Evolutionary conservation across 1,140 invertebrate genomes (phyloP), one percentile per base, ranked within the genome.

Genomic region (Penaeus vannamei): DNA sequence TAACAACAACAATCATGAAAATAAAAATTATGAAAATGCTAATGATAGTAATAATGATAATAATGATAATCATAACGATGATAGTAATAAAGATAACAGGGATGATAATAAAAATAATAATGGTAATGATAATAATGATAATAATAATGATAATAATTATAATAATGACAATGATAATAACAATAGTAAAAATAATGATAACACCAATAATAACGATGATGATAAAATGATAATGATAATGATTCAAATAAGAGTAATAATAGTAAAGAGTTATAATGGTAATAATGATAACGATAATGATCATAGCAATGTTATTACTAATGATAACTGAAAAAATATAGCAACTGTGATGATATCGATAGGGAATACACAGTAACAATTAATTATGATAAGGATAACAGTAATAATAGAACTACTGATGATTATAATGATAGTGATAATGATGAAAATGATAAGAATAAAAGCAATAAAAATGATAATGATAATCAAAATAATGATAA

Each of bases 141-240:
- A 64, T 64, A n/a, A 64, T 64, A n/a, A 64, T 64, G 62, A 64
- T 64, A n/a, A 64, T 64, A n/a, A 64, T 64, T 17, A 64, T 64
- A 64, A 64, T 64, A n/a, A 64, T 64, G 62, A 64, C n/a, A n/a
- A 64, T 64, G 62, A 64, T 64, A n/a, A 64, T 64, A n/a, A 64
- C n/a, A n/a, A 64, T 64, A n/a, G n/a, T 64, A n/a, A n/a, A n/a
- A n/a, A n/a, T n/a, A n/a, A n/a, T n/a, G n/a, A n/a, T n/a, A n/a
- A n/a, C n/a, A n/a, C n/a, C n/a, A n/a, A n/a, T n/a, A n/a, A n/a
- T n/a, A n/a, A n/a, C n/a, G n/a, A n/a, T n/a, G n/a, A n/a, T n/a
- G n/a, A 19, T 17, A 64, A 19, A n/a, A 64, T 64, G 62, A 64
- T 64, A n/a, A 64, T 64, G 62, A 64, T 64, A n/a, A n/a, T n/a